A percentile compares a stretch with the other conserved stretches of the same genome.
These are phyloP conservation scores for Dendrocopos noguchii DNA, from an alignment of 2,113 vertebrate genomes.

Conservation along the genomic window DNA sequence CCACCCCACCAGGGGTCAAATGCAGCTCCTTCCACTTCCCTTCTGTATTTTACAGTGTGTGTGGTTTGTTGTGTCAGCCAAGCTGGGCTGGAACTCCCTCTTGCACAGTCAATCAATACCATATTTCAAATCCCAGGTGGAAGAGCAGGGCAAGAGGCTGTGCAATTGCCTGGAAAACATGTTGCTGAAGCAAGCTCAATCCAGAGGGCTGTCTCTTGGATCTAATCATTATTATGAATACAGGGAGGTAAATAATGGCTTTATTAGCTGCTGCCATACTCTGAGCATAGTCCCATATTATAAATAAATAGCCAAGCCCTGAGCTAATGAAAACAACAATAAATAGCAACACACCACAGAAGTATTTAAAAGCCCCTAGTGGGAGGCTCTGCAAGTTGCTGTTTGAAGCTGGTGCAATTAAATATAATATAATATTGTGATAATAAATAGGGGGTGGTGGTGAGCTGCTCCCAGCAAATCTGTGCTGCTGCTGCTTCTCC, in stretches of 20 bases:
- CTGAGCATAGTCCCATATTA: neutral
- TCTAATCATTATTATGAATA: slow-evolving; percentile 34
- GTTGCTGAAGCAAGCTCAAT: neutral
- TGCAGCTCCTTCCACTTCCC: neutral
- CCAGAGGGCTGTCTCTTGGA: neutral
- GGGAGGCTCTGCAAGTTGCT: neutral
- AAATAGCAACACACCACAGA: slow-evolving; percentile 13
- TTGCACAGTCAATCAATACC: neutral
- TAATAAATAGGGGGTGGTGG: slow-evolving; percentile 18
- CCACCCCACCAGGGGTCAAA: neutral
- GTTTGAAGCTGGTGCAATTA: neutral
- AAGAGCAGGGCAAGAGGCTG: neutral
- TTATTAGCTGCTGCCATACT: slow-evolving; percentile 27
- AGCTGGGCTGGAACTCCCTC: neutral
- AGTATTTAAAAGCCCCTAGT: slow-evolving; percentile 35
- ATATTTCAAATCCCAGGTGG: neutral
- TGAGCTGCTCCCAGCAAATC: neutral
- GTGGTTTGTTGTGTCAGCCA: neutral
- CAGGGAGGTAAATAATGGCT: neutral
- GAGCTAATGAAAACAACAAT: neutral
- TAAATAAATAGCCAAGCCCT: slow-evolving; percentile 28
- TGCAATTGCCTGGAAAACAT: slow-evolving; percentile 1
- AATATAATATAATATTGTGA: neutral
- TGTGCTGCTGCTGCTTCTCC: neutral
- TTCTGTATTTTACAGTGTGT: accelerated